Base-by-base conservation (phyloP, 2,888 invertebrate species). In the Himalopsyche tibetana region DNA sequence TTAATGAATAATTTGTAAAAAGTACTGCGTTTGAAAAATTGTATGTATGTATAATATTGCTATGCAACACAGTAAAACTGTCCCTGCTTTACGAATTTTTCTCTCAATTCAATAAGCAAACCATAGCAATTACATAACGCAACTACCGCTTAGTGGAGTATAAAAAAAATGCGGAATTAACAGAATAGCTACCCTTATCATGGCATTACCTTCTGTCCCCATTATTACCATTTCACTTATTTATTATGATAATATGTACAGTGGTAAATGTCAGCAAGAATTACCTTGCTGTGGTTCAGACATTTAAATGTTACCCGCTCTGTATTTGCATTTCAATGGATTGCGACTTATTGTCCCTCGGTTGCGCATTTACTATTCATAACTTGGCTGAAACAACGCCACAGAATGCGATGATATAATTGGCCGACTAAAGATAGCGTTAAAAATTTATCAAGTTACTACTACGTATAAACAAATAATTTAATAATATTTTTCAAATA, bases 241-340 rank as follows among this genome's bases (percentile, higher is more conserved):
- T 85, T 80, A 80, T 86, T 86, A 86, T 86, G 80, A 86, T 83
- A 83, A 86, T 83, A 80, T 28, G 38, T 82, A 85, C 85, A 85
- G 82, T 79, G 69, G 42, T 69, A 79, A 85, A 82, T 82, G 85
- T 79, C 85, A 85, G 51, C 28, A 28, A 51, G 84, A 74, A 82
- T 82, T 79, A 36, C 84, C 36, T 19, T 38, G 63, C 82, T 82
- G 84, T 51, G 82, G 82, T 86, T 55, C 83, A 83, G 69, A 80
- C 83, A 80, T 86, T 86, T 86, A 80, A 86, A 86, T 86, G 86
- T 80, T 82, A n/a, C 85, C 85, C 55, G 63, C n/a, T n/a, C 45
- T 38, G 40, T 69, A 85, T 85, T 85, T 85, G 85, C 85, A 85
- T 85, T 56, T 51, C 83, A 85, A 85, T 85, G 69, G 63, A 42